Evolutionary conservation across 2,113 vertebrate species (phyloP).

Genomic region (Erpornis zantholeuca): DNA sequence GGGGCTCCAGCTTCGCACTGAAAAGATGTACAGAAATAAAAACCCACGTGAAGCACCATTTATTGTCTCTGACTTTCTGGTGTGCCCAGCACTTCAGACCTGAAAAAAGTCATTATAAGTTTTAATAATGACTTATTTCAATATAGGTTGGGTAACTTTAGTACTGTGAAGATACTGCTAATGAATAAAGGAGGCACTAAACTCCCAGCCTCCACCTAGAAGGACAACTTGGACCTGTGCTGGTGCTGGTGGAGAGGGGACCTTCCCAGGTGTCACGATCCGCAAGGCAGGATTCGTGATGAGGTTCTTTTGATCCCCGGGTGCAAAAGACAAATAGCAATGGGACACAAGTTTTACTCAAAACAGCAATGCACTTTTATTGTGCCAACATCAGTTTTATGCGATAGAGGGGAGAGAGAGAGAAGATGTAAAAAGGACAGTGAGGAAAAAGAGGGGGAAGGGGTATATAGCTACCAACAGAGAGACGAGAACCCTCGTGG

Average conservation of each 20-base stretch:
- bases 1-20: neutral
- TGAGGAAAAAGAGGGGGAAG: too few species aligned
- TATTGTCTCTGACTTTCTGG: neutral
- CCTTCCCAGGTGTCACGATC: too few species aligned
- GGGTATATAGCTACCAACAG: too few species aligned
- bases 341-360: too few species aligned
- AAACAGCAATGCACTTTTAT: too few species aligned
- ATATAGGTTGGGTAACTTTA: neutral
- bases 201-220: neutral
- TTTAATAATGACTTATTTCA: neutral
- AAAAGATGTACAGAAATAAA: neutral
- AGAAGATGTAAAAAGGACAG: too few species aligned
- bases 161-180: neutral
- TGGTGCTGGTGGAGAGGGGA: rapidly evolving
- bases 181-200: neutral
- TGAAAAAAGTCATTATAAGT: neutral
- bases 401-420: too few species aligned
- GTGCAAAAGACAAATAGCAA: too few species aligned
- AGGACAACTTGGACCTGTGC: neutral
- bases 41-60: rapidly evolving
- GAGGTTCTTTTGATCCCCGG: too few species aligned
- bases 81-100: neutral
- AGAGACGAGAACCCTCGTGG: too few species aligned
- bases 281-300: too few species aligned
- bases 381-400: too few species aligned